A percentile compares a stretch with the other conserved stretches of the same genome.
Evolutionary conservation across 2,888 invertebrate species (phyloP).

Genomic region (Agonum fuliginosum): DNA sequence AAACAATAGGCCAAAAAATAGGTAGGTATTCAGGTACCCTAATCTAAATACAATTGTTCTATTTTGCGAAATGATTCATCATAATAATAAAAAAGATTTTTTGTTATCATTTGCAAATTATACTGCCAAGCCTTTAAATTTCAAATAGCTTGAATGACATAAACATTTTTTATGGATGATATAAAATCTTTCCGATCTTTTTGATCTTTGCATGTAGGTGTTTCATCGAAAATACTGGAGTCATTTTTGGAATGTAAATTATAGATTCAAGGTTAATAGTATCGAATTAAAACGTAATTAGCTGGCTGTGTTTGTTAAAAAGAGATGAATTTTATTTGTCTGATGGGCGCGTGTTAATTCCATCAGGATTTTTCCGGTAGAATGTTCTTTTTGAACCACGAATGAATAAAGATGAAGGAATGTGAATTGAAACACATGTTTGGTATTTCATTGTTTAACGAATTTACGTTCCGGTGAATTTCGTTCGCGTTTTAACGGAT

Average conservation of each 20-base stretch:
- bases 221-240: slow-evolving; percentile 1
- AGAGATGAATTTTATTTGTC: not conserved
- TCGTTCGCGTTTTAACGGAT: slow-evolving; percentile 17
- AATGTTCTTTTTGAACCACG: slow-evolving; percentile 10
- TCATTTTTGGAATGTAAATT: slow-evolving; percentile 5
- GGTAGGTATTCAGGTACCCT: not conserved
- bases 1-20: not conserved
- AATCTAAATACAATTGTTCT: slow-evolving; percentile 1
- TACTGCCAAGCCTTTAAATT: slow-evolving; percentile 10
- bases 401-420: slow-evolving; percentile 34
- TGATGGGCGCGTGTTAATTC: not conserved
- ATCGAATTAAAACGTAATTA: slow-evolving; percentile 2
- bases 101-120: slow-evolving; percentile 22
- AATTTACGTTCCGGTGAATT: slow-evolving; percentile 25
- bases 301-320: slow-evolving; percentile 5
- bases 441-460: slow-evolving; percentile 36
- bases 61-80: slow-evolving; percentile 8
- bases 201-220: not conserved
- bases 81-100: not conserved
- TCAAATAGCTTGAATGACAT: slow-evolving; percentile 7
- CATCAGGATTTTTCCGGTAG: slow-evolving; percentile 14
- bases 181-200: not conserved
- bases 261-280: slow-evolving; percentile 11
- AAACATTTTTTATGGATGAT: slow-evolving; percentile 27
- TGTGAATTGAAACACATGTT: slow-evolving; percentile 27